These are phyloP conservation scores for Naja naja DNA, from an alignment of 2,113 vertebrate genomes.

Conservation along the genomic window DNA sequence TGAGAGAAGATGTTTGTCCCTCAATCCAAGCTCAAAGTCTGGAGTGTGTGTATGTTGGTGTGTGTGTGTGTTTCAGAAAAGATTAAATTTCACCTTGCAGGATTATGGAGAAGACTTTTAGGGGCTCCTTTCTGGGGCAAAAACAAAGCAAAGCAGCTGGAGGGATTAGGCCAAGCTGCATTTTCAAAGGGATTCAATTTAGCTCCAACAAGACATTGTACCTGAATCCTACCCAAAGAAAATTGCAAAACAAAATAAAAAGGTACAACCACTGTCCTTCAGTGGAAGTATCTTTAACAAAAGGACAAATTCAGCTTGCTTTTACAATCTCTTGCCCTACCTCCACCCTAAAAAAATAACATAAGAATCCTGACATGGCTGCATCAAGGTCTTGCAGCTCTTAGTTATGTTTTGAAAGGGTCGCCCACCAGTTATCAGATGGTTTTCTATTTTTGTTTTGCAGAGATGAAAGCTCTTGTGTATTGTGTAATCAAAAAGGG, in stretches of 20 bases:
- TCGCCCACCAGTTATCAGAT: neutral
- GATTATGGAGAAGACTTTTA: slow-evolving; percentile 74
- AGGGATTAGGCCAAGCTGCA: slow-evolving; percentile 70
- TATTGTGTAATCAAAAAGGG: neutral
- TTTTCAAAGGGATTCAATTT: slow-evolving; percentile 72
- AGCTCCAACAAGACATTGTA: slow-evolving; percentile 69
- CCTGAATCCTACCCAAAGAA: slow-evolving; percentile 69
- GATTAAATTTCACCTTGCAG: slow-evolving; percentile 75
- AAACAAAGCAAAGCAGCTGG: slow-evolving; percentile 72
- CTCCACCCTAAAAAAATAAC: neutral
- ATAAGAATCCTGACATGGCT: neutral
- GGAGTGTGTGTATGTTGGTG: slow-evolving; percentile 60
- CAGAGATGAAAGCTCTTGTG: neutral
- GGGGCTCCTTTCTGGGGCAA: slow-evolving; percentile 68
- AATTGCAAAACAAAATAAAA: slow-evolving; percentile 26
- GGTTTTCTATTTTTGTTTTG: neutral
- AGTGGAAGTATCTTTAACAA: neutral
- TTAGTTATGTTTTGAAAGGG: neutral
- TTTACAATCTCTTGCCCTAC: neutral
- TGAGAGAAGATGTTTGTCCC: slow-evolving; percentile 56
- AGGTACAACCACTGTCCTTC: neutral
- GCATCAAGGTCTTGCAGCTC: neutral
- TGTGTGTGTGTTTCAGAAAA: slow-evolving; percentile 62
- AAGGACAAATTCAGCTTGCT: neutral
- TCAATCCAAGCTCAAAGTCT: slow-evolving; percentile 63